phyloP scores from a whole-genome alignment of 2,113 vertebrate genomes.

The Prochilodus magdalenae region DNA sequence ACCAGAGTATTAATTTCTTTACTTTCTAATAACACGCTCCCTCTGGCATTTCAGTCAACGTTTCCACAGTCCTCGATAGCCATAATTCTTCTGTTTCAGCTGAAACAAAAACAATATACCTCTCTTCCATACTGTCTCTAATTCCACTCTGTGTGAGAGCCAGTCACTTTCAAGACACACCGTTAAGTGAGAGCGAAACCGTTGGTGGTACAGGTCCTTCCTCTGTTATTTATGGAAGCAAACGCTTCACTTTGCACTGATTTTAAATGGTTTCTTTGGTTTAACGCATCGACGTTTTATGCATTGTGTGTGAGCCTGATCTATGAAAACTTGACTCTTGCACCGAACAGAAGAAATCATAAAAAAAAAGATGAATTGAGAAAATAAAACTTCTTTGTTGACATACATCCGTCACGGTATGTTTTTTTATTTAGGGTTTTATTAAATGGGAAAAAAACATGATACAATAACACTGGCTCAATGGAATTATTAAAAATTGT shows the following conservation, averaged over 20 bases:
- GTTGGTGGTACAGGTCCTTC: slow-evolving; percentile 58
- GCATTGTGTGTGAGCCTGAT: slow-evolving; percentile 58
- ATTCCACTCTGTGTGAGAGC: not conserved
- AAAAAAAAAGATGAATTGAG: slow-evolving; percentile 61
- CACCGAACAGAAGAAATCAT: slow-evolving; percentile 44
- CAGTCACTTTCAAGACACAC: slow-evolving; percentile 9
- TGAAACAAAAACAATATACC: slow-evolving; percentile 34
- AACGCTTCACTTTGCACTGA: slow-evolving; percentile 71
- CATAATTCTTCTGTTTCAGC: not conserved
- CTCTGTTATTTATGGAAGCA: slow-evolving; percentile 75
- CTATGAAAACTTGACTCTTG: slow-evolving; percentile 58
- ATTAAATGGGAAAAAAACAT: slow-evolving; percentile 65
- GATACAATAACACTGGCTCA: slow-evolving; percentile 66
- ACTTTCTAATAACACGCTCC: not conserved
- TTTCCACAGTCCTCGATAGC: not conserved
- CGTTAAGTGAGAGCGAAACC: slow-evolving; percentile 7
- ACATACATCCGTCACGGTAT: slow-evolving; percentile 20
- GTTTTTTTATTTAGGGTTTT: slow-evolving; percentile 62
- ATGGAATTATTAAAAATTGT: slow-evolving; percentile 67
- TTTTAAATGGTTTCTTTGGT: slow-evolving; percentile 30
- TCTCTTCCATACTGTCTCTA: slow-evolving; percentile 25
- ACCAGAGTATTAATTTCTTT: slow-evolving; percentile 1
- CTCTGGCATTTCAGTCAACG: not conserved
- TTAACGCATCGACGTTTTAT: slow-evolving; percentile 23
- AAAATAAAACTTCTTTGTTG: slow-evolving; percentile 62